phyloP scores from a whole-genome alignment of 2,888 invertebrate species.

The Drosophila pseudotakahashii region DNA sequence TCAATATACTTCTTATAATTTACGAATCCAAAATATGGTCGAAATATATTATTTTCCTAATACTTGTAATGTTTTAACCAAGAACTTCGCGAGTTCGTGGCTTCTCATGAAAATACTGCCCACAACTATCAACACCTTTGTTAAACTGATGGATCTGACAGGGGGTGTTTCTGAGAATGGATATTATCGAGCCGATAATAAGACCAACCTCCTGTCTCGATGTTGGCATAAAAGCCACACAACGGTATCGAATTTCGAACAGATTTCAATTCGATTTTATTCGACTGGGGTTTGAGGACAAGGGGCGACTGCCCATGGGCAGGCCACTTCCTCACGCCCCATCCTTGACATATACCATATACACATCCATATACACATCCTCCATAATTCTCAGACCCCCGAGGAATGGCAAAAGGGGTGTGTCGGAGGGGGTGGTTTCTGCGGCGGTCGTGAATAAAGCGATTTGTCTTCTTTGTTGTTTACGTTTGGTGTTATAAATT shows the following conservation, averaged over 20 bases:
- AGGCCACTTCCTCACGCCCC: slow-evolving; percentile 17
- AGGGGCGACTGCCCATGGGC: slow-evolving; percentile 16
- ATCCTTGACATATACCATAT: slow-evolving; percentile 48
- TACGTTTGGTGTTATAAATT: slow-evolving; percentile 78
- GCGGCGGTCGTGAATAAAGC: slow-evolving; percentile 78
- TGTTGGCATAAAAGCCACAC: slow-evolving; percentile 22
- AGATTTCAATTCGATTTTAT: slow-evolving; percentile 82
- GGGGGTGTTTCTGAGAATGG: not conserved
- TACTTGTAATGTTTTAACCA: too few relatives aligned
- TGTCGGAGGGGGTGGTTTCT: slow-evolving; percentile 55
- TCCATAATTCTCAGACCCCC: slow-evolving; percentile 11
- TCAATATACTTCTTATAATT: too few relatives aligned
- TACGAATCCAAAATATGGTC: too few relatives aligned
- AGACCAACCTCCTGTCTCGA: not conserved
- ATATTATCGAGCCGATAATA: slow-evolving; percentile 7
- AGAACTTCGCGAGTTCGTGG: too few relatives aligned
- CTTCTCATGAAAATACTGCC: not conserved
- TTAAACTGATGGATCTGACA: slow-evolving; percentile 1
- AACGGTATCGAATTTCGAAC: slow-evolving; percentile 81
- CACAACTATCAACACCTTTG: slow-evolving; percentile 7
- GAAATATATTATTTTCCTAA: too few relatives aligned
- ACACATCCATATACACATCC: slow-evolving; percentile 20
- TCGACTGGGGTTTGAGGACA: slow-evolving; percentile 57
- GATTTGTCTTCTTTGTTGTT: slow-evolving; percentile 80
- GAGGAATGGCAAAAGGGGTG: slow-evolving; percentile 32